Conservation (phyloP, 2,888 invertebrate genomes). For the Leptinotarsa haldemani region DNA sequence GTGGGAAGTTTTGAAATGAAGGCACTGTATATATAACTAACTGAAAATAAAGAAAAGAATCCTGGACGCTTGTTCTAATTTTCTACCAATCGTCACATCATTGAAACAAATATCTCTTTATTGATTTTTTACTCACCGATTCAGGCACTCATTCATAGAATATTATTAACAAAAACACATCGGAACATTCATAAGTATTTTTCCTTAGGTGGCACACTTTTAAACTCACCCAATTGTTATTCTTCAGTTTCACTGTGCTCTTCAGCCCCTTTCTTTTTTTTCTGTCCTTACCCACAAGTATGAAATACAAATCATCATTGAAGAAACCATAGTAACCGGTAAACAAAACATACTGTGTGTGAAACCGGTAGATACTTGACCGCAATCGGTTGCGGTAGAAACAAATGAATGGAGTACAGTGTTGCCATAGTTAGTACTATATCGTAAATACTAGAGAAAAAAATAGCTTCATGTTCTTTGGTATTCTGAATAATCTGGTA, state of each 20-base stretch:
- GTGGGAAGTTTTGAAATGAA: too few species aligned
- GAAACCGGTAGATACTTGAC: conserved; percentile 51
- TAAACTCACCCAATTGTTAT: conserved; percentile 7
- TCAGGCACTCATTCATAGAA: not conserved
- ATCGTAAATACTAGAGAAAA: not conserved
- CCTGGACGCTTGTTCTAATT: not conserved
- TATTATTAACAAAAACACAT: not conserved
- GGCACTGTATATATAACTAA: too few species aligned
- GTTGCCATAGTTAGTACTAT: conserved; percentile 22
- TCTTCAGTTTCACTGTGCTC: not conserved
- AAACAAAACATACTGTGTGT: conserved; percentile 52
- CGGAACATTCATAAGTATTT: not conserved
- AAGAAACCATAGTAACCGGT: conserved; percentile 53
- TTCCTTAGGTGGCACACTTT: conserved; percentile 23
- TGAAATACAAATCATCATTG: conserved; percentile 11
- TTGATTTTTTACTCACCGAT: not conserved
- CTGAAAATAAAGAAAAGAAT: too few species aligned
- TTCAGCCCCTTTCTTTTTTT: conserved; percentile 36
- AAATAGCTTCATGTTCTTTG: too few species aligned
- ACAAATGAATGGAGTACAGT: conserved; percentile 16
- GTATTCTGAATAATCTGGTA: too few species aligned
- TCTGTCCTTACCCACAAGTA: conserved; percentile 43
- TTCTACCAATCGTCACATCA: not conserved
- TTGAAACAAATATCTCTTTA: not conserved
- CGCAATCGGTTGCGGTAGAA: conserved; percentile 40